Evolutionary conservation across 2,888 invertebrate species (phyloP).

Genomic region (Ormia ochracea): DNA sequence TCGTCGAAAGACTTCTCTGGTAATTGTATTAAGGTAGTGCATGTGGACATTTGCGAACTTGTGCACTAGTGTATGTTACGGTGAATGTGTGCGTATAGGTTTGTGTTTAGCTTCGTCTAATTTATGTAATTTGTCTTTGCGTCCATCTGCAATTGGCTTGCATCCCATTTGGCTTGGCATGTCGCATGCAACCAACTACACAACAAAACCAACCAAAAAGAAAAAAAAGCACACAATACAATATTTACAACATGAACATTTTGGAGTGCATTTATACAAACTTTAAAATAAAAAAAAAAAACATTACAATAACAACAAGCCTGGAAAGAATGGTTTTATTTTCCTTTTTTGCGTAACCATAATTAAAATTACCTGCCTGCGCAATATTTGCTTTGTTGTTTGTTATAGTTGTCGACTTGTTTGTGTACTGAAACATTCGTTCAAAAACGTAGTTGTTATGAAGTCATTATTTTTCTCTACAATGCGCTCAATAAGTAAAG

Average conservation of each 20-base stretch:
- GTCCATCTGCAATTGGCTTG: slow-evolving; percentile 63
- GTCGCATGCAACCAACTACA: slow-evolving; percentile 55
- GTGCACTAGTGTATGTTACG: neutral
- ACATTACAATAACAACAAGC: slow-evolving; percentile 30
- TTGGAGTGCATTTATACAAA: slow-evolving; percentile 43
- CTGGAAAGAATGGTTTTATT: slow-evolving; percentile 26
- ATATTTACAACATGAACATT: slow-evolving; percentile 49
- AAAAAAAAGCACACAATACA: slow-evolving; percentile 23
- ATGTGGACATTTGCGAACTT: neutral
- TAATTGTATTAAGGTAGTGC: neutral
- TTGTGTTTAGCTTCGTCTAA: slow-evolving; percentile 51
- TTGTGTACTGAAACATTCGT: slow-evolving; percentile 31
- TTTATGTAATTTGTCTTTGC: slow-evolving; percentile 65
- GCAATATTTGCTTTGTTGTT: slow-evolving; percentile 52
- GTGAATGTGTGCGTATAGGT: slow-evolving; percentile 1
- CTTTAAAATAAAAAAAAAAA: slow-evolving; percentile 16
- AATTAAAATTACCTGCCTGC: slow-evolving; percentile 63
- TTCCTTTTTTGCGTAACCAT: slow-evolving; percentile 55
- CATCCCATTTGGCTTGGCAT: slow-evolving; percentile 61
- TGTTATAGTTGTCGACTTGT: slow-evolving; percentile 36
- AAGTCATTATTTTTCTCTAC: slow-evolving; percentile 48
- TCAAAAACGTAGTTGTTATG: slow-evolving; percentile 29
- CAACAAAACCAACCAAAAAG: neutral
- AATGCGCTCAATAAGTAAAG: neutral
- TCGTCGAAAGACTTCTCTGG: slow-evolving; percentile 42